Percentiles rank a stretch among this genome's conserved stretches.
phyloP scores from a whole-genome alignment of 2,797 vertebrate species.

The Centropyge bicolor region DNA sequence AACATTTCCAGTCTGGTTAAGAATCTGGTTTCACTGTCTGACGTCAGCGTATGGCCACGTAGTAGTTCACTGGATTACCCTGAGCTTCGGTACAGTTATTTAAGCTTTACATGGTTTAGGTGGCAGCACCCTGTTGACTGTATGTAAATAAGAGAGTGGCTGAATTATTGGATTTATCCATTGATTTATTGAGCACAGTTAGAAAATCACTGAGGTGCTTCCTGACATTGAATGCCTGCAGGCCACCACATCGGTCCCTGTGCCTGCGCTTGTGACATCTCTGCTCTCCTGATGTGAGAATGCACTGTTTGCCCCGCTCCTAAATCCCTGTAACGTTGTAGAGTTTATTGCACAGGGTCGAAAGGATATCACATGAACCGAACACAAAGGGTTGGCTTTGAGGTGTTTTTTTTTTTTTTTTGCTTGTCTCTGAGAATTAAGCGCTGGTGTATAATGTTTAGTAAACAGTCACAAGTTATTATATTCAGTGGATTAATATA shows the following conservation, averaged over 20 bases:
- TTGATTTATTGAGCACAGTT: slow-evolving; percentile 51
- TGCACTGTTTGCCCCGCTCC: not conserved
- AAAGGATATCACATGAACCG: slow-evolving; percentile 2
- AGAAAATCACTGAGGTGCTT: slow-evolving; percentile 49
- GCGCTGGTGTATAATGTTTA: not conserved
- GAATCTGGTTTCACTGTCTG: not conserved
- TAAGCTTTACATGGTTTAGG: slow-evolving; percentile 7
- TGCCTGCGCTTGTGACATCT: slow-evolving; percentile 34
- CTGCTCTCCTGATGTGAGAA: slow-evolving; percentile 9
- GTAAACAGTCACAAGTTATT: too few relatives aligned
- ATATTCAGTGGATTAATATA: not conserved
- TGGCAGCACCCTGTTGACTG: not conserved
- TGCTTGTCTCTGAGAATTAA: not conserved
- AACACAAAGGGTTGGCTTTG: not conserved
- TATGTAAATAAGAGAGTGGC: slow-evolving; percentile 8
- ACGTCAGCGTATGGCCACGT: not conserved
- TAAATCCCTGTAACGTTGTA: not conserved
- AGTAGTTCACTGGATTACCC: slow-evolving; percentile 1
- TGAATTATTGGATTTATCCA: slow-evolving; percentile 55
- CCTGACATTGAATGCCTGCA: slow-evolving; percentile 56
- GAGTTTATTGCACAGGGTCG: too few relatives aligned
- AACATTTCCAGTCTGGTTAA: not conserved
- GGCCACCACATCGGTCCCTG: slow-evolving; percentile 25
- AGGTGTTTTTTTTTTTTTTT: not conserved
- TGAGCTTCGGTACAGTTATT: slow-evolving; percentile 5